phyloP scores from a whole-genome alignment of 2,113 vertebrate genomes.

The Tympanuchus pallidicinctus region DNA sequence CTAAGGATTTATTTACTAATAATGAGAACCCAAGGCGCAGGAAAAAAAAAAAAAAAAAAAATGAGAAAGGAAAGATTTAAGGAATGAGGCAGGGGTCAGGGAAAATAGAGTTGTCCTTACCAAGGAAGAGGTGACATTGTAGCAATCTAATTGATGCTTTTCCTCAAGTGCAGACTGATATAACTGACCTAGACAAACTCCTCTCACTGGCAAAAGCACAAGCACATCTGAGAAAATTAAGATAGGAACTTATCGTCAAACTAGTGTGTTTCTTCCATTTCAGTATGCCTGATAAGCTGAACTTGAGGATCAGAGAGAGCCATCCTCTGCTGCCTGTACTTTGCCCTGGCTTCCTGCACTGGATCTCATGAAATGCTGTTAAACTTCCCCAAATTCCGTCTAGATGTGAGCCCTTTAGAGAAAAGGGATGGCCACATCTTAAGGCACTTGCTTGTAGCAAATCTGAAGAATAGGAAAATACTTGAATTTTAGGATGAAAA shows the following conservation, averaged over 20 bases:
- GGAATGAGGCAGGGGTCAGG: conserved; percentile 30
- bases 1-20: background rate
- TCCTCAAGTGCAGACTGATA: conserved; percentile 27
- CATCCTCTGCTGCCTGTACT: background rate
- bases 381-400: background rate
- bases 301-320: background rate
- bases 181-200: conserved; percentile 61
- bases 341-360: background rate
- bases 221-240: conserved; percentile 66
- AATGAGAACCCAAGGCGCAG: background rate
- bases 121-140: conserved; percentile 23
- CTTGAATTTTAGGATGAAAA: background rate
- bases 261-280: conserved; percentile 52
- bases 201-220: conserved; percentile 50
- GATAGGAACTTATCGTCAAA: conserved; percentile 57
- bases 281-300: background rate
- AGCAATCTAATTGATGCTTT: conserved; percentile 49
- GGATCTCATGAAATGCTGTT: background rate
- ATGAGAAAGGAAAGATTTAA: conserved; percentile 11
- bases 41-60: background rate
- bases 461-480: background rate
- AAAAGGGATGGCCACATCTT: background rate
- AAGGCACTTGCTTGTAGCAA: background rate
- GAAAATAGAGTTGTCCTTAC: conserved; percentile 57
- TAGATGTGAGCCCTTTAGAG: background rate